Base-by-base conservation (phyloP, 2,797 vertebrate species). In the Karalla daura region DNA sequence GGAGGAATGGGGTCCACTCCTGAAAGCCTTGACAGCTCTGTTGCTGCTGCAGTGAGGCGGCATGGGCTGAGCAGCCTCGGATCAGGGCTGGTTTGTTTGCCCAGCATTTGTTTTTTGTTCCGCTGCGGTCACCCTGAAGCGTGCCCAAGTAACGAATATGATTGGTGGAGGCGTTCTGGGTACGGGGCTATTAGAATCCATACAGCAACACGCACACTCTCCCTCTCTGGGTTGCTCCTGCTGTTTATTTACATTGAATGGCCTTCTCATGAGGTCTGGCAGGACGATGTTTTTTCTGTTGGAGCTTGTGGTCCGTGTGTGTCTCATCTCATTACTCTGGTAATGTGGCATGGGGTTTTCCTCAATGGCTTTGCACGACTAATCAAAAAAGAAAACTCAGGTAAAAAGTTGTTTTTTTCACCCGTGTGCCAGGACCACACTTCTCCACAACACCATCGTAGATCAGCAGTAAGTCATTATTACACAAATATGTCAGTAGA, bases 111-210 rank as follows among this genome's bases (percentile, higher is more conserved):
- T 74, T 83, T 85, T 82, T 63, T 77, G 76, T 83, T 83, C 69
- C 66, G 68, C 45, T 67, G 83, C 45, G 76, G 88, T 88, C 86
- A 76, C 64, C 83, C 79, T 76, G 71, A 88, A 91, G 86, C 63
- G 62, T 88, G 84, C 64, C 80, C 56, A 72, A 78, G 66, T 70
- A 45, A 81, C 74, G 77, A 70, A n/a, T 74, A 61, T 80, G 86
- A 89, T 84, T 89, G 87, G 88, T 76, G 56, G 78, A 85, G 66
- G 63, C 58, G 60, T 52, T 76, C 54, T 39, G 55, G 52, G 46
- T 10, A 36, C 59, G 70, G 76, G 67, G 39, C 58, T 76, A 70
- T 76, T 78, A 70, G 70, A 83, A 79, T 66, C 70, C 40, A 37
- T n/a, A n/a, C 4, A 6, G 44, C 37, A n/a, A n/a, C n/a, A n/a